Base-by-base conservation (phyloP, 2,888 invertebrate genomes). In the Tiphia femorata region DNA sequence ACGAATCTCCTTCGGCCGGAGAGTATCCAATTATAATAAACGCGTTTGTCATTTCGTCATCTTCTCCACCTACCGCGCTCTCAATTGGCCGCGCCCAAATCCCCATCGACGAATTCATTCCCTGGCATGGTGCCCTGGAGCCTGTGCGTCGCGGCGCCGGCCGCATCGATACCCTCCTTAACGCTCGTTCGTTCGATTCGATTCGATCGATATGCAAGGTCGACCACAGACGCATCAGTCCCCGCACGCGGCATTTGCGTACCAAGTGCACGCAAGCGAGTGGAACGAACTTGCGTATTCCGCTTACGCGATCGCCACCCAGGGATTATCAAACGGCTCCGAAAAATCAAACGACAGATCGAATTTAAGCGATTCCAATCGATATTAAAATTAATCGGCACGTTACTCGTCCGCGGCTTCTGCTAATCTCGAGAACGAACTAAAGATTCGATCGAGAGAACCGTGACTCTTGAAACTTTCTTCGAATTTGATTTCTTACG, bases 191-290 rank as follows among this genome's bases (percentile, higher is more conserved):
- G n/a, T n/a, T n/a, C n/a, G n/a, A n/a, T n/a, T n/a, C n/a, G n/a
- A 30, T 43, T 35, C 44, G 35, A 62, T 62, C 62, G 60, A 62
- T 62, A 62, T 53, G 41, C 60, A 50, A 52, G 56, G 42, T 53
- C 53, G 60, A 55, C 40, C 59, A 33, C 44, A 29, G 40, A 29
- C 37, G 49, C 55, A 40, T 30, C 49, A 10, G n/a, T n/a, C n/a
- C n/a, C n/a, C n/a, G n/a, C n/a, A n/a, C n/a, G 44, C 16, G 12
- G 29, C 12, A n/a, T 43, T 40, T 19, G 20, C 21, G 40, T 40
- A 4, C 40, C n/a, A 20, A 40, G n/a, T 10, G 3, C 19, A 17
- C 19, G 29, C 12, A 6, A 29, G 29, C 29, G 19, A 40, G 20
- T 21, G 21, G 40, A 29, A 30, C n/a, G 43, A 19, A 30, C 30